These are phyloP conservation scores for Papilio elwesi DNA, from an alignment of 2,888 invertebrate genomes.

Conservation along the genomic window DNA sequence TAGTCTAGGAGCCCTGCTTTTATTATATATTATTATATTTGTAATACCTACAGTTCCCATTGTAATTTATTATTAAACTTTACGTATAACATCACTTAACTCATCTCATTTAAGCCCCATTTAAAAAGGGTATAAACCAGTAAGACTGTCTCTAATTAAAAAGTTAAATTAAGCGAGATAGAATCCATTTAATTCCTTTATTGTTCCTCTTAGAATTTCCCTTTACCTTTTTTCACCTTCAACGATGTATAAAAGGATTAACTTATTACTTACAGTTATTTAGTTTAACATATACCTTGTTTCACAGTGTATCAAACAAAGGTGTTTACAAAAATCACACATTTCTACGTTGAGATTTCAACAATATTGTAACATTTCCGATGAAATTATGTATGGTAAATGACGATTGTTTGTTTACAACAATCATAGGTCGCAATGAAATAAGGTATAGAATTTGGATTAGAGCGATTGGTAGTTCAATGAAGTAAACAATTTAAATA, in stretches of 20 bases:
- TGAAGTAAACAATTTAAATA: too few relatives aligned
- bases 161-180: slow-evolving; percentile 8
- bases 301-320: too few relatives aligned
- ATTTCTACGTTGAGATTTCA: too few relatives aligned
- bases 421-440: too few relatives aligned
- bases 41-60: background rate
- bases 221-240: background rate
- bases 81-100: background rate
- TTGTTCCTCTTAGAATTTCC: background rate
- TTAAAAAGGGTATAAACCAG: background rate
- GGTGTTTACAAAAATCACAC: too few relatives aligned
- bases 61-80: background rate
- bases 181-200: background rate
- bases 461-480: too few relatives aligned
- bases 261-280: background rate
- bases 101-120: background rate
- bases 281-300: background rate
- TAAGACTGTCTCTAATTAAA: slow-evolving; percentile 3
- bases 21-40: too few relatives aligned
- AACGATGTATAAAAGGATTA: background rate
- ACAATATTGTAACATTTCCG: too few relatives aligned
- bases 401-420: too few relatives aligned
- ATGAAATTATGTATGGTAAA: too few relatives aligned
- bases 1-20: too few relatives aligned
- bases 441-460: too few relatives aligned